phyloP scores from a whole-genome alignment of 2,888 invertebrate species.

The Aplocera efformata region DNA sequence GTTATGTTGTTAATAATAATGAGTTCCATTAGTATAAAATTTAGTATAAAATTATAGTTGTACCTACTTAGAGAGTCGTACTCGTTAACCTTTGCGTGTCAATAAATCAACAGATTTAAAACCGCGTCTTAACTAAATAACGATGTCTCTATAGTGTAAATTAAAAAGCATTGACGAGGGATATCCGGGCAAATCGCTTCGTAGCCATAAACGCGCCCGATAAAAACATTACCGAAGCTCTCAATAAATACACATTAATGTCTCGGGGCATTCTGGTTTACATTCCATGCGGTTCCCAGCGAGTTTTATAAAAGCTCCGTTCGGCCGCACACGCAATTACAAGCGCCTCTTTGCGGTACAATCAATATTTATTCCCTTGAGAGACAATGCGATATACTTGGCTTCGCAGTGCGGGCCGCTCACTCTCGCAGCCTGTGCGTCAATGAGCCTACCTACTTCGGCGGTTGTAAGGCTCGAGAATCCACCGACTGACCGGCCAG shows the following conservation, averaged over 20 bases:
- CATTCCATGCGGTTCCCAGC: constrained; percentile 77
- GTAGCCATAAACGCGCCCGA: constrained; percentile 61
- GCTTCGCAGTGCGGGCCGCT: constrained; percentile 38
- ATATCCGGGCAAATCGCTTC: constrained; percentile 57
- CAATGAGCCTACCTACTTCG: constrained; percentile 26
- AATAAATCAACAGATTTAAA: constrained; percentile 28
- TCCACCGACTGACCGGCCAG: constrained; percentile 39
- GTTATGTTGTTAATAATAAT: too few species aligned
- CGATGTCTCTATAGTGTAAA: constrained; percentile 35
- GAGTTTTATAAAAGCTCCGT: constrained; percentile 77
- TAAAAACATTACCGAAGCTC: constrained; percentile 78
- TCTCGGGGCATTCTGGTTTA: constrained; percentile 75
- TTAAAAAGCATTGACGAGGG: constrained; percentile 43
- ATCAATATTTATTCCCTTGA: constrained; percentile 67
- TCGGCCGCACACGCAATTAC: constrained; percentile 76
- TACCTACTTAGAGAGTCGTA: too few species aligned
- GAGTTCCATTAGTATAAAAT: too few species aligned
- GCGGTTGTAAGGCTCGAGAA: constrained; percentile 20
- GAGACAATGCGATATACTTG: constrained; percentile 58
- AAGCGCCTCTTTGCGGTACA: constrained; percentile 71
- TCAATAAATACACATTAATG: constrained; percentile 80
- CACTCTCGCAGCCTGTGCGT: constrained; percentile 43
- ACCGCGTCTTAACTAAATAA: constrained; percentile 31
- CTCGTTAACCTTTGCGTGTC: constrained; percentile 1
- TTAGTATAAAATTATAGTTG: too few species aligned